Conservation (phyloP, 2,113 vertebrate species). For the Lepus europaeus region DNA sequence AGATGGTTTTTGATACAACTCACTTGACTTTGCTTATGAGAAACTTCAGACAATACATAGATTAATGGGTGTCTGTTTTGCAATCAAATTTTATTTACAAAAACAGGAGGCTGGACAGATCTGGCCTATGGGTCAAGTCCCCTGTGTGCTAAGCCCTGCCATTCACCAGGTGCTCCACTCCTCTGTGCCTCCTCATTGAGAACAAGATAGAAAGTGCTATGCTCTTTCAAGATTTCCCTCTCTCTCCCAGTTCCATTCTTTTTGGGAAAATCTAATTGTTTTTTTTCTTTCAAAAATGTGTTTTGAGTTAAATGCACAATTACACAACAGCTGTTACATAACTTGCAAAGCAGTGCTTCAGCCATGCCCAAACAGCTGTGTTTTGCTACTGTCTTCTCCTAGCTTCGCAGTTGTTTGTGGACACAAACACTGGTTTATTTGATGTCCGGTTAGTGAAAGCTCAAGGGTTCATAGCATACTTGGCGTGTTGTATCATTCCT, state of each 20-base stretch:
- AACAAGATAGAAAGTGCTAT: neutral
- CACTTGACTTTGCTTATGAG: neutral
- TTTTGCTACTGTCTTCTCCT: constrained; percentile 53
- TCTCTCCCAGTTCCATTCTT: neutral
- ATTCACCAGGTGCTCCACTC: neutral
- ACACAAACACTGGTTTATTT: constrained; percentile 62
- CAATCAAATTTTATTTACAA: constrained; percentile 11
- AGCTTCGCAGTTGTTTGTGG: constrained; percentile 51
- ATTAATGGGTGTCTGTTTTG: neutral
- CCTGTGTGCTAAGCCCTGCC: neutral
- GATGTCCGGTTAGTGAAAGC: constrained; percentile 20
- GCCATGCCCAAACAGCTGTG: constrained; percentile 73
- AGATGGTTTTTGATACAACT: neutral
- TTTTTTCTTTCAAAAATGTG: constrained; percentile 60
- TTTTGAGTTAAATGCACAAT: constrained; percentile 73
- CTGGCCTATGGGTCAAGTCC: fast-evolving
- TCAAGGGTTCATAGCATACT: neutral
- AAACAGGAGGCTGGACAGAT: neutral
- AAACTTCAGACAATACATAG: neutral
- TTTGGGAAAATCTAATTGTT: constrained; percentile 50
- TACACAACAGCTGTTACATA: constrained; percentile 80
- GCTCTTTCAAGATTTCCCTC: neutral
- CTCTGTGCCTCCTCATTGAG: neutral
- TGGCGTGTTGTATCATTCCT: neutral
- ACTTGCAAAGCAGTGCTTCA: neutral